Conservation (phyloP, 1,140 invertebrate genomes). For the Drosophila kohkoa region DNA sequence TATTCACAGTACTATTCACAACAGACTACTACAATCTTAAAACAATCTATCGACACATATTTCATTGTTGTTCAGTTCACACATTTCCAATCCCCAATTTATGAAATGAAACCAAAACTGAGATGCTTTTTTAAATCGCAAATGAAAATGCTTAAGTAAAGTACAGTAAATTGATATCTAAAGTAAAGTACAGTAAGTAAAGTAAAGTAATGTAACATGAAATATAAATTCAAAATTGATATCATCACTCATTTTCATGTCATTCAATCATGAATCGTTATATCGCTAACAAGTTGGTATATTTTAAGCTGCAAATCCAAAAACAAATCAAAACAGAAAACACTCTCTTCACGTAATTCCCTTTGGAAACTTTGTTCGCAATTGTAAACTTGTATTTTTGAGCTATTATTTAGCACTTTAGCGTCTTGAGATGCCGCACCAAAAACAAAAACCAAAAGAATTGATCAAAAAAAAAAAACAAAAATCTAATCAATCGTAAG, state of each 20-base stretch:
- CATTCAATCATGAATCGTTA: slow-evolving; percentile 62
- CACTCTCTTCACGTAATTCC: slow-evolving; percentile 65
- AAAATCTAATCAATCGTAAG: slow-evolving; percentile 38
- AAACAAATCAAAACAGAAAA: slow-evolving; percentile 56
- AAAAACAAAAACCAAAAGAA: slow-evolving; percentile 45
- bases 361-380: slow-evolving; percentile 69
- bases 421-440: slow-evolving; percentile 79
- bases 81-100: slow-evolving; percentile 42
- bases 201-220: slow-evolving; percentile 49
- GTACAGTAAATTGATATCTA: slow-evolving; percentile 36
- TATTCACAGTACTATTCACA: slow-evolving; percentile 42
- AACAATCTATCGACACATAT: slow-evolving; percentile 51
- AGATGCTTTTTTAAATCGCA: slow-evolving; percentile 84
- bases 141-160: slow-evolving; percentile 57
- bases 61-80: slow-evolving; percentile 59
- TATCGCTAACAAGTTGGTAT: slow-evolving; percentile 72
- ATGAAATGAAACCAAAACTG: slow-evolving; percentile 75
- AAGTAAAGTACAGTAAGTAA: slow-evolving; percentile 22
- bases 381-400: slow-evolving; percentile 77
- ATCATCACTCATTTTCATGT: slow-evolving; percentile 79
- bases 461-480: slow-evolving; percentile 26
- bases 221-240: slow-evolving; percentile 62
- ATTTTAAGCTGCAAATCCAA: slow-evolving; percentile 67
- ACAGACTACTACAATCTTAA: slow-evolving; percentile 31
- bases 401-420: slow-evolving; percentile 79